Conservation (phyloP, 2,888 invertebrate genomes). For the Sesamia inferens region DNA sequence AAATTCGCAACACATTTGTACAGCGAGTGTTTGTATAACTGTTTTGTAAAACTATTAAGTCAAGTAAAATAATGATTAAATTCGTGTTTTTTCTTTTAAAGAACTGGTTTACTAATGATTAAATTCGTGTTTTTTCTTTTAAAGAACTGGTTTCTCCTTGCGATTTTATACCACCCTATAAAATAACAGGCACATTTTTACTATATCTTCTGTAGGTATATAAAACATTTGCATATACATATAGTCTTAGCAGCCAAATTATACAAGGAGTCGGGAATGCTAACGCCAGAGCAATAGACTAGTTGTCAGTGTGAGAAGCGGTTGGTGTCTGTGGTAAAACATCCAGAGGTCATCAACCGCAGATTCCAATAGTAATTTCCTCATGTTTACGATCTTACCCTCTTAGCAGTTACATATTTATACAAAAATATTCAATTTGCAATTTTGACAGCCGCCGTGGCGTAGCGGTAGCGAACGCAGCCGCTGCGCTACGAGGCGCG, state of each 20-base stretch:
- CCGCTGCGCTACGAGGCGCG: too few relatives aligned
- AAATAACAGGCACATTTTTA: not conserved
- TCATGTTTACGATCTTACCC: not conserved
- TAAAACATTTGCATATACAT: too few relatives aligned
- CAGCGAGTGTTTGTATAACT: constrained; percentile 87
- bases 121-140: constrained; percentile 61
- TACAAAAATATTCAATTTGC: too few relatives aligned
- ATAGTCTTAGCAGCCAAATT: not conserved
- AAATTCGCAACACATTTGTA: constrained; percentile 82
- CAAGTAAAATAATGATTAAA: constrained; percentile 77
- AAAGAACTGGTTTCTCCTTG: too few relatives aligned
- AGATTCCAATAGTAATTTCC: not conserved
- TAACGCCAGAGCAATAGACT: not conserved
- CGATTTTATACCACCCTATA: not conserved
- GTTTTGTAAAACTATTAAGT: constrained; percentile 86
- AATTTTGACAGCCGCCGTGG: too few relatives aligned
- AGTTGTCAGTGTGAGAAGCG: not conserved
- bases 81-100: constrained; percentile 52
- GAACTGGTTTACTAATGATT: constrained; percentile 64
- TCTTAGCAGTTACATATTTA: too few relatives aligned
- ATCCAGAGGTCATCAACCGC: not conserved
- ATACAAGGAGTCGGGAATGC: not conserved
- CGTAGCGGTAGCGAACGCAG: too few relatives aligned
- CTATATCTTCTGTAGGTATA: not conserved
- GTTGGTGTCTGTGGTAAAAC: not conserved